Conservation (phyloP, 2,888 invertebrate genomes). For the Leptopterna dolabrata region DNA sequence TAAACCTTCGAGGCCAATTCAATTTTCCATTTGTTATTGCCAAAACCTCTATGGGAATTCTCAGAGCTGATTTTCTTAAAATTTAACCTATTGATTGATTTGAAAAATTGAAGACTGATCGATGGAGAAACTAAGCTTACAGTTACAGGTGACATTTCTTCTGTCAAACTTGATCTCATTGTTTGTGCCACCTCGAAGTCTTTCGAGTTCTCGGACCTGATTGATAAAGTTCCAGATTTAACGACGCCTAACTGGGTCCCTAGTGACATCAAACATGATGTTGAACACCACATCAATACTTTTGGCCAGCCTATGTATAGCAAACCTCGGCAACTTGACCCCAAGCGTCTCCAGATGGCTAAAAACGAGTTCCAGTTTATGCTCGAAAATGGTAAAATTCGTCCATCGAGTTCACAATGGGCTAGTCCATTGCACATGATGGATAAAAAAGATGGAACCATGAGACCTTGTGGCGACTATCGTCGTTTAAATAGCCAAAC, state of each 20-base stretch:
- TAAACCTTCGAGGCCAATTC: not conserved
- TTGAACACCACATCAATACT: slow-evolving; percentile 58
- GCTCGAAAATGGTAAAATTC: slow-evolving; percentile 66
- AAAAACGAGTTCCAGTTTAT: slow-evolving; percentile 64
- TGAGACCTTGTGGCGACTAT: slow-evolving; percentile 66
- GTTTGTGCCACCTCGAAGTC: not conserved
- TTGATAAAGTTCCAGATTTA: slow-evolving; percentile 4
- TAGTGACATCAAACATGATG: slow-evolving; percentile 18
- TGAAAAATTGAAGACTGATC: not conserved
- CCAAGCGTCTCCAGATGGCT: slow-evolving; percentile 61
- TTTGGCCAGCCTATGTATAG: slow-evolving; percentile 63
- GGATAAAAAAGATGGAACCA: slow-evolving; percentile 62
- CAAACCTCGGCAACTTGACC: slow-evolving; percentile 64
- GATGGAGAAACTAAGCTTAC: not conserved
- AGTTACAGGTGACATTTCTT: not conserved
- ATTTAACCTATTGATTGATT: not conserved
- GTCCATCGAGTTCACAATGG: slow-evolving; percentile 66
- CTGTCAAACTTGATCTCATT: not conserved
- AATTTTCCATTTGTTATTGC: not conserved
- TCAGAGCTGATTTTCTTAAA: not conserved
- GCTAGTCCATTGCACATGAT: slow-evolving; percentile 64
- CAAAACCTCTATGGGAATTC: not conserved
- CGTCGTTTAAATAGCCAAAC: slow-evolving; percentile 63
- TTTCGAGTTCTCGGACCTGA: not conserved
- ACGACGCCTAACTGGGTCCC: slow-evolving; percentile 1